Evolutionary conservation across 2,888 invertebrate genomes (phyloP), one percentile per base, ranked within the genome.

Genomic region (Gryllus longicercus): DNA sequence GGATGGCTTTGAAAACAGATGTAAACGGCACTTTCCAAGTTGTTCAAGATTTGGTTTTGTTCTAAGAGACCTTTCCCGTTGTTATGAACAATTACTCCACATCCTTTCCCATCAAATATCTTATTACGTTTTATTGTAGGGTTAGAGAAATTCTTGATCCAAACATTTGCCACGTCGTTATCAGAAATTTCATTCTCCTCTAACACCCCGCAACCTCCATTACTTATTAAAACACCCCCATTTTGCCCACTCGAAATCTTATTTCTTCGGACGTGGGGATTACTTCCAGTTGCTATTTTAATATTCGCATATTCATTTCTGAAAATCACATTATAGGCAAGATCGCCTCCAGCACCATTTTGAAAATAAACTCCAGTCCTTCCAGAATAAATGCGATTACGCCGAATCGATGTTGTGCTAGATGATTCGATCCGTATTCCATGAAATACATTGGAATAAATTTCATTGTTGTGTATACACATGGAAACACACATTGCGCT

Each of bases 171-270:
- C 99, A 99, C 99, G 84, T 99, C 99, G 88, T 99, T 99, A 88
- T 99, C 99, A 88, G 99, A 99, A 86, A 99, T 99, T 89, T 99
- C 98, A 88, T 98, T 98, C 88, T 97, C 96, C 88, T 98, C 98
- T 80, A 99, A 90, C 84, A 98, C 90, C 21, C 99, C 98, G 77
- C 98, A 90, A n/a, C 99, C 99, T 80, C 98, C 97, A 87, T 99
- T 99, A 88, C 99, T 99, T 77, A 99, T 99, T 82, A 99, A 91
- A 79, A 99, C 98, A 99, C 99, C n/a, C 74, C 99, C 99, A 86
- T 99, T 99, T 88, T 99, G 99, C 0, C 99, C 99, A 80, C 99
- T 99, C 99, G 99, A 99, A 85, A 99, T 99, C 89, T 99, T 99
- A 88, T 99, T 99, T 82, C 97, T 96, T 83, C 96, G 91, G 85